These are phyloP conservation scores for Cuniculus paca DNA, from an alignment of 2,797 vertebrate genomes.

Conservation along the genomic window DNA sequence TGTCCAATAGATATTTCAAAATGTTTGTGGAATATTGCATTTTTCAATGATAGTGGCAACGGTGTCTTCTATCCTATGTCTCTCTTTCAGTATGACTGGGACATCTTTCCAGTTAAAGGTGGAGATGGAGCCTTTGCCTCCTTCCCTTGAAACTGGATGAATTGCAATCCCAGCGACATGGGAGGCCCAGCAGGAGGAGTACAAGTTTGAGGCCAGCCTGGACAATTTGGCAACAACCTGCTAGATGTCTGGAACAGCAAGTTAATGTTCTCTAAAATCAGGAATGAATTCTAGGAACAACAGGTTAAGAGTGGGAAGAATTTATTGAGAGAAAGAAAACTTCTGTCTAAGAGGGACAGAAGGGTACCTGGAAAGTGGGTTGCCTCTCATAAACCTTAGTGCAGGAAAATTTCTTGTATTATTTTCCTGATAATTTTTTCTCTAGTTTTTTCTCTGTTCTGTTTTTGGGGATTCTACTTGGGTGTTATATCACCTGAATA, in stretches of 20 bases:
- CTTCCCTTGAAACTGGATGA: constrained; percentile 22
- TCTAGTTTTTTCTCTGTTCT: not conserved
- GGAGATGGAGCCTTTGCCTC: not conserved
- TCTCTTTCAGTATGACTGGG: not conserved
- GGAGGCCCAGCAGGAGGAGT: too few relatives aligned
- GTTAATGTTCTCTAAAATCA: too few relatives aligned
- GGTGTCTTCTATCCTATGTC: constrained; percentile 17
- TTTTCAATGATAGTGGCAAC: constrained; percentile 50
- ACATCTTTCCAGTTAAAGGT: not conserved
- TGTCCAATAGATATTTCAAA: not conserved
- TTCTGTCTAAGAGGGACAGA: too few relatives aligned
- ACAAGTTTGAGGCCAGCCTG: too few relatives aligned
- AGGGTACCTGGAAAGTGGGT: too few relatives aligned
- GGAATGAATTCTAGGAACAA: too few relatives aligned
- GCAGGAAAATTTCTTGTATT: not conserved
- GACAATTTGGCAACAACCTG: too few relatives aligned
- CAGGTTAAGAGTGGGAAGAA: too few relatives aligned
- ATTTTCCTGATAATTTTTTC: not conserved
- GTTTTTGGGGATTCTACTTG: not conserved
- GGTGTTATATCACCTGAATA: not conserved
- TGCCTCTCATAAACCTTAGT: too few relatives aligned
- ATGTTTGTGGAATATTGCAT: not conserved
- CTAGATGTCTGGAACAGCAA: too few relatives aligned
- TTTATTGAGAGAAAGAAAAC: too few relatives aligned
- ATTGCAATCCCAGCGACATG: too few relatives aligned